phyloP scores from a whole-genome alignment of 1,140 invertebrate species.

The Ceratina calcarata region DNA sequence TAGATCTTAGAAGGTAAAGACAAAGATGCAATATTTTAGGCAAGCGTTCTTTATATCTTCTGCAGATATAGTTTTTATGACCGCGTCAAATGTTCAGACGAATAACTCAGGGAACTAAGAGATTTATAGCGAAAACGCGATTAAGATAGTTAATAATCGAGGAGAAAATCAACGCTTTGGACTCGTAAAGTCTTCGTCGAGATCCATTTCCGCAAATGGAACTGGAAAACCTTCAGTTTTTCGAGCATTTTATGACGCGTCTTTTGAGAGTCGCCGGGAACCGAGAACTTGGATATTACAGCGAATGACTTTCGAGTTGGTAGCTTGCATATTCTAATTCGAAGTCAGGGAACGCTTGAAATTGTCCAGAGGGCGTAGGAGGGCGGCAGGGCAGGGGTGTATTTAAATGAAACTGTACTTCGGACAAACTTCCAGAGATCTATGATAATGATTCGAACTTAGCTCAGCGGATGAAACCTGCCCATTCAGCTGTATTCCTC shows the following conservation, averaged over 20 bases:
- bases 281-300: background rate
- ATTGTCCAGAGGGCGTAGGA: constrained; percentile 1
- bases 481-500: background rate
- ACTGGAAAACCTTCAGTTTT: background rate
- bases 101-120: no score
- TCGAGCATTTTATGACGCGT: constrained; percentile 3
- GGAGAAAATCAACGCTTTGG: no score
- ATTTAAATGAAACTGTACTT: constrained; percentile 39
- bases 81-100: no score
- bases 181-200: no score
- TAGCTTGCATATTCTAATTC: constrained; percentile 26
- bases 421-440: background rate
- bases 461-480: background rate
- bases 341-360: constrained; percentile 4
- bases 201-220: background rate
- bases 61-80: no score
- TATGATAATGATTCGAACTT: constrained; percentile 20
- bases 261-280: background rate
- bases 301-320: constrained; percentile 22
- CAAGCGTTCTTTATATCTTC: no score
- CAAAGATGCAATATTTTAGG: no score
- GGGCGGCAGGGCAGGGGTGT: background rate
- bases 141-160: no score
- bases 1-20: no score
- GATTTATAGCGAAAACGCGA: no score